phyloP scores from a whole-genome alignment of 2,113 vertebrate genomes.

The Petromus typicus region DNA sequence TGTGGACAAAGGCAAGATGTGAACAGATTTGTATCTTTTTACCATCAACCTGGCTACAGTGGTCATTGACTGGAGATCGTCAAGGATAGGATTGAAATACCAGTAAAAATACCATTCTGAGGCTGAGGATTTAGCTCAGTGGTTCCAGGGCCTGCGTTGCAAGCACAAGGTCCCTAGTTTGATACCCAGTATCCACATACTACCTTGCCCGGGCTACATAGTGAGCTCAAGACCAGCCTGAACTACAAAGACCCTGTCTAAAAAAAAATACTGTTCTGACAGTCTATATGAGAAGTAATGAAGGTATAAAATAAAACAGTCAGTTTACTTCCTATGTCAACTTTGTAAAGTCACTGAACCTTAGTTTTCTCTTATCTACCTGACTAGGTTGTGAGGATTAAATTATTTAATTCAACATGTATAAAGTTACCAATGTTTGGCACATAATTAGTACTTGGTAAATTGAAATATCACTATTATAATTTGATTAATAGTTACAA shows the following conservation, averaged over 20 bases:
- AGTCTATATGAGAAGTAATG: constrained; percentile 14
- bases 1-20: background rate
- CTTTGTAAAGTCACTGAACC: constrained; percentile 16
- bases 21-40: constrained; percentile 6
- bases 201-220: too few relatives aligned
- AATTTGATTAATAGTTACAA: background rate
- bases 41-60: constrained; percentile 5
- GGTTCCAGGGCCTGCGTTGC: too few relatives aligned
- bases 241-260: too few relatives aligned
- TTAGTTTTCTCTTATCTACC: constrained; percentile 28
- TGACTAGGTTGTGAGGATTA: constrained; percentile 18
- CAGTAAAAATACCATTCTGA: background rate
- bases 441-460: constrained; percentile 13
- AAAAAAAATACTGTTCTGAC: background rate
- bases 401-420: constrained; percentile 23
- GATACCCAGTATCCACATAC: too few relatives aligned
- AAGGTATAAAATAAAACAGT: background rate
- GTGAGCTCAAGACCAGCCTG: too few relatives aligned
- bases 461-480: constrained; percentile 8
- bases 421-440: background rate
- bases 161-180: too few relatives aligned
- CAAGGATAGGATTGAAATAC: background rate
- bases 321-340: constrained; percentile 17
- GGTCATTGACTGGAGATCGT: background rate
- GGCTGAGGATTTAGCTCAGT: too few relatives aligned